phyloP scores from a whole-genome alignment of 2,113 vertebrate genomes.

The Phocoena phocoena region DNA sequence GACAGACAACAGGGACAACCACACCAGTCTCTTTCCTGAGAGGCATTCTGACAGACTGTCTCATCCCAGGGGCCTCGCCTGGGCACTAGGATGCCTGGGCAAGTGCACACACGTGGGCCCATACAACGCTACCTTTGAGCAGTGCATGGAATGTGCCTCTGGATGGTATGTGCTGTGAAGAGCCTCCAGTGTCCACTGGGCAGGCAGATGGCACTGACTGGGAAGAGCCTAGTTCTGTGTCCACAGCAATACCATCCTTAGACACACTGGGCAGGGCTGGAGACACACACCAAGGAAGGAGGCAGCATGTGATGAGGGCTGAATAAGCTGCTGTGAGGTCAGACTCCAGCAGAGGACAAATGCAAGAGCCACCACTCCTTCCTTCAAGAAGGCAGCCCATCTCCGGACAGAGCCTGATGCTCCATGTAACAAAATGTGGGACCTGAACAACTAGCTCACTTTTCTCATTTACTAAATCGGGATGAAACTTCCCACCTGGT shows the following conservation, averaged over 20 bases:
- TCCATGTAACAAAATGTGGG: fast-evolving
- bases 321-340: not conserved
- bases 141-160: not conserved
- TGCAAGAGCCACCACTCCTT: not conserved
- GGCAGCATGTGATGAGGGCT: not conserved
- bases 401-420: not conserved
- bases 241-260: not conserved
- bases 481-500: not conserved
- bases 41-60: not conserved
- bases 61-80: not conserved
- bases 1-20: not conserved
- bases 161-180: not conserved
- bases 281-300: not conserved
- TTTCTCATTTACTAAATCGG: not conserved
- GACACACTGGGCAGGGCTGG: not conserved
- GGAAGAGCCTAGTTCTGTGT: not conserved
- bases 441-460: not conserved
- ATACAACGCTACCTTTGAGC: constrained; percentile 43
- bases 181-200: constrained; percentile 20
- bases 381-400: not conserved
- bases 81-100: not conserved
- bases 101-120: not conserved
- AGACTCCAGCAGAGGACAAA: not conserved
- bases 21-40: not conserved
- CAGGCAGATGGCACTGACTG: not conserved